These are phyloP conservation scores for Irena cyanogastra DNA, from an alignment of 2,113 vertebrate species.

Conservation along the genomic window DNA sequence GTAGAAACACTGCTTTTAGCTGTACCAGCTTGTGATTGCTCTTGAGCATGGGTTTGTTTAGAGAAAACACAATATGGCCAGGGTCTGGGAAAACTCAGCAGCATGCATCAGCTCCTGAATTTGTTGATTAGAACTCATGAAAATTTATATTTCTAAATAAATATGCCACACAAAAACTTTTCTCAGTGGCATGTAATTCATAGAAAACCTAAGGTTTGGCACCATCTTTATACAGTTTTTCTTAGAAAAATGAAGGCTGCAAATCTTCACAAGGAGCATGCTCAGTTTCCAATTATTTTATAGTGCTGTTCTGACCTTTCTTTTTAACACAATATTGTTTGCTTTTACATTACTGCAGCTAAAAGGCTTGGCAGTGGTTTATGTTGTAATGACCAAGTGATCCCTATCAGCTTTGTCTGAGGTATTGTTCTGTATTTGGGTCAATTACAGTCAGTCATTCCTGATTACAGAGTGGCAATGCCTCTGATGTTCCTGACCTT, in stretches of 20 bases:
- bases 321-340: background rate
- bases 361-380: background rate
- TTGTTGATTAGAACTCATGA: background rate
- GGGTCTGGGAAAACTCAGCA: background rate
- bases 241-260: background rate
- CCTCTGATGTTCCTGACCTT: background rate
- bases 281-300: background rate
- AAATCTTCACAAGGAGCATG: background rate
- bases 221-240: background rate
- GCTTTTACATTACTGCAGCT: background rate
- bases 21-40: background rate
- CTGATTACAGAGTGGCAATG: background rate
- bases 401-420: background rate
- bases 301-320: background rate
- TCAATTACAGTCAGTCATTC: background rate
- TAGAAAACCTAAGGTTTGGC: background rate
- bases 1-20: background rate
- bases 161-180: background rate
- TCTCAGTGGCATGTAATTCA: background rate
- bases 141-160: background rate
- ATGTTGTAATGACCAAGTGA: background rate
- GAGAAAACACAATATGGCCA: conserved; percentile 26
- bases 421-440: background rate
- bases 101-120: background rate
- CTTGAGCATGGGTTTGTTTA: conserved; percentile 18